Percentiles rank a stretch among this genome's conserved stretches.
These are phyloP conservation scores for Aphidoletes aphidimyza DNA, from an alignment of 2,888 invertebrate genomes.

Conservation along the genomic window DNA sequence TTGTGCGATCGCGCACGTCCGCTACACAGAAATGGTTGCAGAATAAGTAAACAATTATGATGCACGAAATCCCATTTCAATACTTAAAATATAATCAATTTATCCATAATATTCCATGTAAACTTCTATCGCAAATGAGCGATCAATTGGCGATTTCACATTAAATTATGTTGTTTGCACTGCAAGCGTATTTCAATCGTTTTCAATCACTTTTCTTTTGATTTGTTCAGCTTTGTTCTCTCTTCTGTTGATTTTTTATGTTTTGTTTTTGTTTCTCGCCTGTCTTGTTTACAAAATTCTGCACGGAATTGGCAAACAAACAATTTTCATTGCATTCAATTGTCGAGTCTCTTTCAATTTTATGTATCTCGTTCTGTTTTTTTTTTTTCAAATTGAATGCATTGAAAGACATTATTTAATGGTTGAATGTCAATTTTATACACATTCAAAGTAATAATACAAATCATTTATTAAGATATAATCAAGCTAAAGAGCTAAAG, in stretches of 20 bases:
- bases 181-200: not conserved
- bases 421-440: not conserved
- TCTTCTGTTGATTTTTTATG: not conserved
- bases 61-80: conserved; percentile 18
- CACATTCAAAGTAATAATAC: not conserved
- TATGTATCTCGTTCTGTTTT: not conserved
- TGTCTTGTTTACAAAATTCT: not conserved
- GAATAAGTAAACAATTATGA: conserved; percentile 9
- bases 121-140: not conserved
- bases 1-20: not conserved
- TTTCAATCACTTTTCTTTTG: not conserved
- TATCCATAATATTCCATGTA: conserved; percentile 11
- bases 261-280: not conserved
- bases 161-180: conserved; percentile 29
- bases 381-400: not conserved
- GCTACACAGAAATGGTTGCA: no score
- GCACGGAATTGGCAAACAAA: not conserved
- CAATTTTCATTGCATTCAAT: conserved; percentile 46
- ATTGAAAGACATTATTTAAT: not conserved
- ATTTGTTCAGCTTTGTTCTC: not conserved
- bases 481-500: no score
- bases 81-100: conserved; percentile 40
- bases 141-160: not conserved
- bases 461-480: not conserved
- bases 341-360: conserved; percentile 10